Conservation (phyloP, 2,113 vertebrate genomes). For the Piliocolobus tephrosceles region DNA sequence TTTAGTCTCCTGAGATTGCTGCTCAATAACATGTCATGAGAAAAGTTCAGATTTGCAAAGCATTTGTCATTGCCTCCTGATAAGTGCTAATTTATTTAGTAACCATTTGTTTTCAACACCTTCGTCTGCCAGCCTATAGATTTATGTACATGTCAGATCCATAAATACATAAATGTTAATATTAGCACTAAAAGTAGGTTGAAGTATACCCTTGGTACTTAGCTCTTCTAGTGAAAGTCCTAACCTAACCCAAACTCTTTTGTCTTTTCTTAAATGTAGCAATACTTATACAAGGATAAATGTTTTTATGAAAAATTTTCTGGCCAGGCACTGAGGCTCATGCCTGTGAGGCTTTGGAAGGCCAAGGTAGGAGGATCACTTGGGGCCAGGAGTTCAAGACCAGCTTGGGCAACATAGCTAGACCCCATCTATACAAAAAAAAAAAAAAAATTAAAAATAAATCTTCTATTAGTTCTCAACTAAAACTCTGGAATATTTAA, state of each 20-base stretch:
- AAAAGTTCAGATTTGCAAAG: conserved; percentile 43
- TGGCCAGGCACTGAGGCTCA: no score
- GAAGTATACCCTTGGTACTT: background rate
- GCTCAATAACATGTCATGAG: background rate
- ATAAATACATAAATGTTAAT: background rate
- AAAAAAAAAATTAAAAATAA: background rate
- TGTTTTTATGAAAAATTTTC: background rate
- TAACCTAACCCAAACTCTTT: background rate
- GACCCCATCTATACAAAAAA: no score
- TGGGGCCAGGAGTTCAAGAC: no score
- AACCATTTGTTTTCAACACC: conserved; percentile 6
- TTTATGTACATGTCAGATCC: background rate
- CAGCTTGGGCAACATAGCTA: no score
- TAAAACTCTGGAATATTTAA: background rate
- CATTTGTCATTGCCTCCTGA: conserved; percentile 3
- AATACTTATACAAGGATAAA: background rate
- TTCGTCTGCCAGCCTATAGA: background rate
- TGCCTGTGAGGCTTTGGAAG: no score
- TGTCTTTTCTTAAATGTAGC: background rate
- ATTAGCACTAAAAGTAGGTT: background rate
- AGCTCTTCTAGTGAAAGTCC: background rate
- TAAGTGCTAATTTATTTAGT: background rate
- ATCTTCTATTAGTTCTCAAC: background rate
- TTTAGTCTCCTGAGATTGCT: background rate
- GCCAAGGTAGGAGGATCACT: no score